A percentile compares a stretch with the other conserved stretches of the same genome.
Evolutionary conservation across 2,888 invertebrate genomes (phyloP).

Genomic region (Zelleria hepariella): DNA sequence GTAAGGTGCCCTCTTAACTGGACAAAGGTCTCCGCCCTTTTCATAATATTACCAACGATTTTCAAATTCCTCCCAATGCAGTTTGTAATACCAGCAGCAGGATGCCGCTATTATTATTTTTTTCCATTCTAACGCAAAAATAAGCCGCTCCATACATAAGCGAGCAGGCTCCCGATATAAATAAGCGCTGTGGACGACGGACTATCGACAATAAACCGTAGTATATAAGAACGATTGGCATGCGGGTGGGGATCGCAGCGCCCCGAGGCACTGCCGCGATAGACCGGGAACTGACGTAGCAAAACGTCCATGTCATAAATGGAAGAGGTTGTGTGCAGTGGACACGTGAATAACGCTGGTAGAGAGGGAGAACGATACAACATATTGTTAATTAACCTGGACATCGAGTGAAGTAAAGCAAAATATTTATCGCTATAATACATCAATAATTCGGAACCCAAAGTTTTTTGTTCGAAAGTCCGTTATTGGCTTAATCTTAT

Average conservation of each 20-base stretch:
- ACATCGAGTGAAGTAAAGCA: too few relatives aligned
- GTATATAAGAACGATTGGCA: conserved; percentile 6
- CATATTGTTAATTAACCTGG: too few relatives aligned
- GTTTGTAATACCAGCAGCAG: not conserved
- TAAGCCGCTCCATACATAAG: not conserved
- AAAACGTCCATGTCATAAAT: not conserved
- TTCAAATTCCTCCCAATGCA: too few relatives aligned
- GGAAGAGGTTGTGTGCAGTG: not conserved
- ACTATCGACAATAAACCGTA: conserved; percentile 6
- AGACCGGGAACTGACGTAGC: not conserved
- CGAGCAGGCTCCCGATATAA: not conserved
- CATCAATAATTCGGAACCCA: too few relatives aligned
- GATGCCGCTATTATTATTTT: not conserved
- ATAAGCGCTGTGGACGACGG: not conserved
- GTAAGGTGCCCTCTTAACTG: too few relatives aligned
- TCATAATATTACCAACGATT: too few relatives aligned
- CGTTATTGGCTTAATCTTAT: too few relatives aligned
- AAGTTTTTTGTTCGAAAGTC: too few relatives aligned
- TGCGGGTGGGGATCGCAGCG: conserved; percentile 14
- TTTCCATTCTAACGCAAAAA: not conserved
- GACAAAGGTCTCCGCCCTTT: too few relatives aligned
- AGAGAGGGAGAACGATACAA: too few relatives aligned
- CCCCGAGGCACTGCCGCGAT: conserved; percentile 8
- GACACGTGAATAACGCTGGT: too few relatives aligned
- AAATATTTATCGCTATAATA: too few relatives aligned